phyloP scores from a whole-genome alignment of 2,888 invertebrate species.

The Agrochola circellaris region DNA sequence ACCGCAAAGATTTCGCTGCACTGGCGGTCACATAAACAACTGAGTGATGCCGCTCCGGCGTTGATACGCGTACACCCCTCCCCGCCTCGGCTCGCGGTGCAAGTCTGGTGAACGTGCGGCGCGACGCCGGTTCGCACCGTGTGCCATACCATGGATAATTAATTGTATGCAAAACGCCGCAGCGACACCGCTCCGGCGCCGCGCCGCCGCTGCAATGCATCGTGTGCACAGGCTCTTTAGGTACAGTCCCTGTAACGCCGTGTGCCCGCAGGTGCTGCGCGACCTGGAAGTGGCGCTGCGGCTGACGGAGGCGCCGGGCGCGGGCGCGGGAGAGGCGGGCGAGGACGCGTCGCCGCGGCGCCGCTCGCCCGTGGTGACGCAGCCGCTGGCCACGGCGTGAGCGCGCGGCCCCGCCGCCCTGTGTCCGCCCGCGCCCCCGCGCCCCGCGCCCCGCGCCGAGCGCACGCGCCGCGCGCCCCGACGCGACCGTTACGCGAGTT shows the following conservation, averaged over 20 bases:
- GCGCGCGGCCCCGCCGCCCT: constrained; percentile 71
- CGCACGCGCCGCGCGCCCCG: constrained; percentile 38
- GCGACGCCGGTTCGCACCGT: too few relatives aligned
- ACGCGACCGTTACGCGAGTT: constrained; percentile 72
- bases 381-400: constrained; percentile 86
- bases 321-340: constrained; percentile 79
- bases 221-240: too few relatives aligned
- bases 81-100: too few relatives aligned
- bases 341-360: constrained; percentile 89
- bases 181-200: too few relatives aligned
- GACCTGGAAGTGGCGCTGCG: constrained; percentile 97
- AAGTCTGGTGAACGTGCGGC: too few relatives aligned
- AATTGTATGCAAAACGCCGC: too few relatives aligned
- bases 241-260: background rate
- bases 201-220: too few relatives aligned
- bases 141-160: too few relatives aligned
- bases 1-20: too few relatives aligned
- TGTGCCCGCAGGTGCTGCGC: constrained; percentile 92
- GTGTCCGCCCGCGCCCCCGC: constrained; percentile 82
- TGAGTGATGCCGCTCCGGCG: too few relatives aligned
- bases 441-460: constrained; percentile 88
- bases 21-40: too few relatives aligned
- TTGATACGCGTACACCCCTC: too few relatives aligned
- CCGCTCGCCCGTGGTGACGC: constrained; percentile 90
- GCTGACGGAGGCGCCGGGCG: constrained; percentile 87